These are phyloP conservation scores for Agapostemon virescens DNA, from an alignment of 2,888 invertebrate species.

Conservation along the genomic window DNA sequence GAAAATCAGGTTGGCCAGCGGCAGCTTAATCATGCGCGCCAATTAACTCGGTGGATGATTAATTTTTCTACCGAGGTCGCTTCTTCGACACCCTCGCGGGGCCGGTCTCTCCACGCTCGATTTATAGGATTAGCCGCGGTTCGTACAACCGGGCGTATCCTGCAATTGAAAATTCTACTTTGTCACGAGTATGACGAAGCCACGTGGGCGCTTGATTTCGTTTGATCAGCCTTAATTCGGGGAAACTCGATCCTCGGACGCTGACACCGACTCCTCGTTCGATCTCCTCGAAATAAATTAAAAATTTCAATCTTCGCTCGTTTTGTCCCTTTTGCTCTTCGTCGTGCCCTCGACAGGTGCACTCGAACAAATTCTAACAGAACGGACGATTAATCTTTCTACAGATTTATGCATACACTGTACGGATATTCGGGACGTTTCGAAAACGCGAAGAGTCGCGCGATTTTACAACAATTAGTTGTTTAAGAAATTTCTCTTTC, in stretches of 20 bases:
- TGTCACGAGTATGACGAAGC: slow-evolving; percentile 73
- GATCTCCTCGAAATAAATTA: background rate
- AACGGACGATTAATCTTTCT: background rate
- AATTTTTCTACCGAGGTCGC: slow-evolving; percentile 60
- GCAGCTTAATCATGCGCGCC: slow-evolving; percentile 67
- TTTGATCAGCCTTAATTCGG: slow-evolving; percentile 65
- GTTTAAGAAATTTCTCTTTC: too few species aligned
- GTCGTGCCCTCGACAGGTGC: background rate
- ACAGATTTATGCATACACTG: background rate
- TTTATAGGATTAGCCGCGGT: slow-evolving; percentile 72
- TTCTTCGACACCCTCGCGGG: slow-evolving; percentile 50
- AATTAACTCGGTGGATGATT: slow-evolving; percentile 68
- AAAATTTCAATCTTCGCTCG: background rate
- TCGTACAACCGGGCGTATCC: slow-evolving; percentile 67
- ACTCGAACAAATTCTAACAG: background rate
- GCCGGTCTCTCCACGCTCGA: slow-evolving; percentile 63
- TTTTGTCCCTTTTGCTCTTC: background rate
- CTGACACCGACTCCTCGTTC: background rate
- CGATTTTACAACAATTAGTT: too few species aligned
- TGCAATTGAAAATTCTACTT: slow-evolving; percentile 74
- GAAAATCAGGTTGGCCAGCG: slow-evolving; percentile 35
- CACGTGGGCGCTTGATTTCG: slow-evolving; percentile 66
- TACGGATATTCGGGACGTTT: background rate
- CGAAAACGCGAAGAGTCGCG: background rate
- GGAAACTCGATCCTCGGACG: slow-evolving; percentile 39